phyloP scores from a whole-genome alignment of 1,140 invertebrate species.

The Leptonema lineaticorne region DNA sequence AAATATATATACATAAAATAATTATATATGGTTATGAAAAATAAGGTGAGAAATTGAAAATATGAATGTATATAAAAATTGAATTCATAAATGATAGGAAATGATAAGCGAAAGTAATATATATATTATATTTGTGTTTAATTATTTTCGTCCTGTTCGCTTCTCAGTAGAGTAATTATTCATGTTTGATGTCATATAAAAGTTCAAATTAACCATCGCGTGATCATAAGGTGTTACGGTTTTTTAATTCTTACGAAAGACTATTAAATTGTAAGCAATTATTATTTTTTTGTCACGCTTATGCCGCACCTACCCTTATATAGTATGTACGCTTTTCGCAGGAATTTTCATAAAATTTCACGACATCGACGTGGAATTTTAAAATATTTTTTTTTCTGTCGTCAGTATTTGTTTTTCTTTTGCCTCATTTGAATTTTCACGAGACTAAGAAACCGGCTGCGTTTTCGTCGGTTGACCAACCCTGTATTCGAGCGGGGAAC shows the following conservation, averaged over 20 bases:
- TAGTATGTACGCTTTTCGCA: not conserved
- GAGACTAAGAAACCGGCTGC: too few species aligned
- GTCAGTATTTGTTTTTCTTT: not conserved
- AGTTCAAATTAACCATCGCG: slow-evolving; percentile 1
- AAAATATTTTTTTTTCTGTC: not conserved
- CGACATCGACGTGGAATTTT: too few species aligned
- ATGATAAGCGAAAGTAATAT: too few species aligned
- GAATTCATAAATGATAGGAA: too few species aligned
- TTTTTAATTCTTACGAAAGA: slow-evolving; percentile 14
- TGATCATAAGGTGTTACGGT: slow-evolving; percentile 1
- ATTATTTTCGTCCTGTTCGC: not conserved
- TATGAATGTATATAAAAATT: too few species aligned
- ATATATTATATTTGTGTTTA: too few species aligned
- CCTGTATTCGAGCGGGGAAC: too few species aligned
- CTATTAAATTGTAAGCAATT: slow-evolving; percentile 17
- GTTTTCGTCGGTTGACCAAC: too few species aligned
- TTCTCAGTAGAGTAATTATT: not conserved
- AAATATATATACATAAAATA: too few species aligned
- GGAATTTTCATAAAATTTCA: not conserved
- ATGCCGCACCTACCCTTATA: not conserved
- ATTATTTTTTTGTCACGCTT: slow-evolving; percentile 19
- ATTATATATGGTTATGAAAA: too few species aligned
- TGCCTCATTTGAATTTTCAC: too few species aligned
- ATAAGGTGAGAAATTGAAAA: too few species aligned
- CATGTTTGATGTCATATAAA: not conserved